phyloP scores from a whole-genome alignment of 30 jellyfish, hydroid and myxozoan species.

The Pelagia noctiluca region DNA sequence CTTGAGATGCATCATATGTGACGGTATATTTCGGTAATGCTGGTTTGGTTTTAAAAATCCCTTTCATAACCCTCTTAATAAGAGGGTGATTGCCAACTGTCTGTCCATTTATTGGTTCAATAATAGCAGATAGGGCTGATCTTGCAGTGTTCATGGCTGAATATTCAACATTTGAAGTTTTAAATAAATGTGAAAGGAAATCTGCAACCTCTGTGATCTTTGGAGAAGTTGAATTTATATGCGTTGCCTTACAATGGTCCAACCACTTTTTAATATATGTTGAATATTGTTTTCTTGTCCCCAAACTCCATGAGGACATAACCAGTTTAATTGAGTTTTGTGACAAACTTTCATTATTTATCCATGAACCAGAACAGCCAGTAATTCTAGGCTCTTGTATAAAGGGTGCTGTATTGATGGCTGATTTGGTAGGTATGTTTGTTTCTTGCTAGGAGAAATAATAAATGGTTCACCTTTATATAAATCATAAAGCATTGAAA shows the following conservation, averaged over 20 bases:
- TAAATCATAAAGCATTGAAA: neutral
- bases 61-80: slow-evolving; percentile 20
- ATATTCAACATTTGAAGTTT: slow-evolving; percentile 9
- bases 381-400: slow-evolving; percentile 17
- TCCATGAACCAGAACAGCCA: neutral
- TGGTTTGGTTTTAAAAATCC: slow-evolving; percentile 34
- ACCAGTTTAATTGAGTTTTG: neutral
- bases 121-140: slow-evolving; percentile 21
- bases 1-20: slow-evolving; percentile 25
- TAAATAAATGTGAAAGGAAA: slow-evolving; percentile 9
- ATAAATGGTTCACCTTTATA: neutral
- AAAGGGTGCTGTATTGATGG: slow-evolving; percentile 37
- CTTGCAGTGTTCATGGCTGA: slow-evolving; percentile 27
- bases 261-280: slow-evolving; percentile 13
- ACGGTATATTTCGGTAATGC: slow-evolving; percentile 30
- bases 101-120: slow-evolving; percentile 15
- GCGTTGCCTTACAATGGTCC: neutral
- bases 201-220: neutral
- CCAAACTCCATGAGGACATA: neutral
- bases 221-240: neutral
- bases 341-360: slow-evolving; percentile 2
- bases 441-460: slow-evolving; percentile 35
- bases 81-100: slow-evolving; percentile 30
- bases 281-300: slow-evolving; percentile 8
- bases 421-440: slow-evolving; percentile 28